Evolutionary conservation across 2,797 vertebrate species (phyloP), one percentile per base, ranked within the genome.

Genomic region (Notamacropus eugenii): DNA sequence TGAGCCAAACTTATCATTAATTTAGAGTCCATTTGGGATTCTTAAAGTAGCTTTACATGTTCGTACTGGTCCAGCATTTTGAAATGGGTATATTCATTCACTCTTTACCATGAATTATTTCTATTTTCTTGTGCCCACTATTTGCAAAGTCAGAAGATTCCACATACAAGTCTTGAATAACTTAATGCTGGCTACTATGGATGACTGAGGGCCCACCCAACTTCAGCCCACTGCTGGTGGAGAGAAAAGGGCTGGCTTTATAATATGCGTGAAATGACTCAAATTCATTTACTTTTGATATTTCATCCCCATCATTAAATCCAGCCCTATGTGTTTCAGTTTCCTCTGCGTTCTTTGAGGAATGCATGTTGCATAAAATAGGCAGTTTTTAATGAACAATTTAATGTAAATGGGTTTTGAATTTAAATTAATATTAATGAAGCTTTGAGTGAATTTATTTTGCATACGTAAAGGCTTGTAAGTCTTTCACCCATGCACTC

Each of bases 391-490:
- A 99, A 99, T 99, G 98, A 99, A 99, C 98, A 98, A 99, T 99
- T 99, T 99, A 99, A 99, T 99, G 98, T 99, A 99, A 99, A 99
- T 99, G 98, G 98, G 95, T 98, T 99, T 98, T 99, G 99, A 99
- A 99, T 99, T 99, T 99, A 99, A 99, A 99, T 99, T 99, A 99
- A 99, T 99, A 99, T 99, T 99, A 99, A 99, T 99, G 99, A 99
- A 99, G 98, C 98, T 98, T 98, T 98, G 98, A 98, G 98, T 99
- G 99, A 99, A 99, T 99, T 99, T 99, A 99, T 99, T 99, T 99
- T 99, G 99, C 99, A 99, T 99, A 99, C 98, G 98, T 98, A 99
- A 99, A 98, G 98, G 98, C 98, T 98, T 99, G 98, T 98, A 98
- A 98, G 98, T 98, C 98, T 98, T 98, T 98, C 98, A 98, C 98